Evolutionary conservation across 2,888 invertebrate genomes (phyloP), one percentile per base, ranked within the genome.

Genomic region (Fragum sueziense): DNA sequence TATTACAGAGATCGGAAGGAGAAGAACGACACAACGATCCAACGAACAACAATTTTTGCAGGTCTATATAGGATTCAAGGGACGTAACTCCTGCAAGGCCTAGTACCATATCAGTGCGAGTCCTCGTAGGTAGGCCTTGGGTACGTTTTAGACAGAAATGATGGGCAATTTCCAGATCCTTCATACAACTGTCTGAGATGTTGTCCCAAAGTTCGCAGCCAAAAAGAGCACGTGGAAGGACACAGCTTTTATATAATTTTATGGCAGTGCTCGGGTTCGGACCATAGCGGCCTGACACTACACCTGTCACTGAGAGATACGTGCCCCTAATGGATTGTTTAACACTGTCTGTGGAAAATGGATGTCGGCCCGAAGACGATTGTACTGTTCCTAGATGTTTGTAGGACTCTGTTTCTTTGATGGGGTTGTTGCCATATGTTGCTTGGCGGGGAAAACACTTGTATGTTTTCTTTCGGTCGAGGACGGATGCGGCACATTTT

Each of bases 401-500:
- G 41, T 41, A 41, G 9, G 41, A 52, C n/a, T 52, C 11, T n/a
- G 52, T 52, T n/a, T 52, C 52, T 52, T 17, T 9, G 20, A 52
- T 20, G 4, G 22, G 4, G n/a, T 9, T 52, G 22, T 29, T 61
- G 6, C 17, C 29, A 27, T 29, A 61, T 7, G 11, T 17, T 29
- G 61, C 61, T 27, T 14, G 29, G 6, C 3, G 17, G 17, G n/a
- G 31, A 17, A n/a, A n/a, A 22, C 25, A 6, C 7, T n/a, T 9
- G 14, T 11, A 27, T 22, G 17, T 17, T 25, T 33, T 67, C 31
- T 41, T 41, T 17, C 62, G 37, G 31, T 41, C n/a, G 7, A 33
- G 47, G 20, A 59, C 57, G 7, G 59, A 57, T 11, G 47, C 34
- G 17, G 54, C 69, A 47, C 69, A 70, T 75, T 69, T 75, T 27